Base-by-base conservation (phyloP, 2,113 vertebrate species). In the Tricholaema leucomelas region DNA sequence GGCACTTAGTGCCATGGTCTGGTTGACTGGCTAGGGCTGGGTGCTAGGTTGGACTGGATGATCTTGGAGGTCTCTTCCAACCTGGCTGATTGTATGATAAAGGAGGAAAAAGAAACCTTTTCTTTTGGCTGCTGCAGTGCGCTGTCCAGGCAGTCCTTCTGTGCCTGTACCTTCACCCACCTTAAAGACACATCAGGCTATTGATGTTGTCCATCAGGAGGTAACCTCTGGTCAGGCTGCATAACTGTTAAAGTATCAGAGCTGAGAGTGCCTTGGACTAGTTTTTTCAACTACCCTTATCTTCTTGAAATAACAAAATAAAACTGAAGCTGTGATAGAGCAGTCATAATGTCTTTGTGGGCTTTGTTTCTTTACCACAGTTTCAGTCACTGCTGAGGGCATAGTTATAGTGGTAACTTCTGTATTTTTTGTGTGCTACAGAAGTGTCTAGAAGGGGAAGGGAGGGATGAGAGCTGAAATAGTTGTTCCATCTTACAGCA, bases 261-360 rank as follows among this genome's bases (percentile, higher is more conserved):
- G 33, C 56, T 80, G 67, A 61, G 67, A 89, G 70, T 61, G 72
- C 40, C 21, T 92, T 42, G 58, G 40, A 73, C 19, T 66, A 15
- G 13, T 85, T 66, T 87, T 83, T 28, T 71, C 46, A 77, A 23
- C 23, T 18, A 9, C 33, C 10, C 6, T 17, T 76, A 74, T 38
- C 33, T 87, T 89, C 4, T 0, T 79, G 56, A 70, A 89, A 28
- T 5, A 40, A 18, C 72, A 85, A 76, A 91, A 55, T 50, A 3
- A 35, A 80, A 35, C 61, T 52, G 15, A 63, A 21, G 36, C 42
- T 74, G 4, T 5, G 7, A 12, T 5, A 64, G 25, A 58, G 23
- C 0, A 0, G 44, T 67, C 18, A 3, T 71, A 63, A 60, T 1
- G 2, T 63, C 33, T 70, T 35, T 17, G 10, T 18, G 27, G 42